A percentile compares a stretch with the other conserved stretches of the same genome.
Evolutionary conservation across 2,888 invertebrate genomes (phyloP).

Genomic region (Tenodera sinensis): DNA sequence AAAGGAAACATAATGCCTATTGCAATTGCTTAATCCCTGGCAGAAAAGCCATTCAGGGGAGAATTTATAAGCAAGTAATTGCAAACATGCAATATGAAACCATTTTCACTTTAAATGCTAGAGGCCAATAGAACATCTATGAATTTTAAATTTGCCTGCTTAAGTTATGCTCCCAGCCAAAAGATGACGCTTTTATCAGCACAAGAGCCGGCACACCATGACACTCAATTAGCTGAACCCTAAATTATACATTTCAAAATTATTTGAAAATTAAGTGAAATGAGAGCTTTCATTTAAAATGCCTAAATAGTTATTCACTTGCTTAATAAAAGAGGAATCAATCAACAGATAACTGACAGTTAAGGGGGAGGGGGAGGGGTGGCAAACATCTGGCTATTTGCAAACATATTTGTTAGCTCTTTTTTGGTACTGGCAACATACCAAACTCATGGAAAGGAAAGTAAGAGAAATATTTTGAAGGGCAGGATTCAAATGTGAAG

Average conservation of each 20-base stretch:
- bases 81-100: no score
- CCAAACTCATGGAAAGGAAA: neutral
- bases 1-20: neutral
- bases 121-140: no score
- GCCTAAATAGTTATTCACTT: neutral
- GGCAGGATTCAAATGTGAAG: neutral
- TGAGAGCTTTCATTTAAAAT: neutral
- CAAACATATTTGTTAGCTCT: neutral
- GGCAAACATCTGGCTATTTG: neutral
- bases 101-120: no score
- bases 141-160: no score
- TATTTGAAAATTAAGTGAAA: neutral
- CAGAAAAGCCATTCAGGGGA: neutral
- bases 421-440: neutral
- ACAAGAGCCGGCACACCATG: no score
- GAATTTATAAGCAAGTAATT: neutral
- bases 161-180: no score
- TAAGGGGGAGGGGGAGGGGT: no score
- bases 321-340: neutral
- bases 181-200: no score
- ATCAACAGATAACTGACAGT: neutral
- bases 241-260: neutral
- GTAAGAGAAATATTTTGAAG: neutral
- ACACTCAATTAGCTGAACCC: neutral
- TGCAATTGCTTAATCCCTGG: neutral